A percentile compares a stretch with the other conserved stretches of the same genome.
These are phyloP conservation scores for Charaxes varanes DNA, from an alignment of 1,140 invertebrate species.

Conservation along the genomic window DNA sequence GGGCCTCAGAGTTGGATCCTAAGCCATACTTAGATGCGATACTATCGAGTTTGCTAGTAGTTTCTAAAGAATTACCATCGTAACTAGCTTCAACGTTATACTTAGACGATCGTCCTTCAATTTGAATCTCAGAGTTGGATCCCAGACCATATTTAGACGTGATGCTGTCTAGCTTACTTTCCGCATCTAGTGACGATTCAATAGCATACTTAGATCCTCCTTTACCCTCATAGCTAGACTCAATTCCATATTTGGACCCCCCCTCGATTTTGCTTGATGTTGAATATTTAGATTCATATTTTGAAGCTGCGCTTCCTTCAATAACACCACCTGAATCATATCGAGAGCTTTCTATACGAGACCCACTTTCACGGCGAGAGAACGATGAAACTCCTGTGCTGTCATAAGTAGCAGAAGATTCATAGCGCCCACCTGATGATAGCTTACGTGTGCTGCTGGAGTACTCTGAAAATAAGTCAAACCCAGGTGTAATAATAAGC, in stretches of 20 bases:
- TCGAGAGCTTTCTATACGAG: slow-evolving; percentile 41
- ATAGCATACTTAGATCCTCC: slow-evolving; percentile 30
- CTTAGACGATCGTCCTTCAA: slow-evolving; percentile 37
- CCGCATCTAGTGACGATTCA: slow-evolving; percentile 26
- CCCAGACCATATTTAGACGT: slow-evolving; percentile 43
- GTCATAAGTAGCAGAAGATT: slow-evolving; percentile 62
- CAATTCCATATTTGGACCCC: slow-evolving; percentile 46
- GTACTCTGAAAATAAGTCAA: slow-evolving; percentile 75
- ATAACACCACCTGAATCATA: slow-evolving; percentile 41
- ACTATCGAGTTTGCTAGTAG: not conserved
- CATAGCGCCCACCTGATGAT: slow-evolving; percentile 69
- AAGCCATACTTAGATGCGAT: slow-evolving; percentile 45
- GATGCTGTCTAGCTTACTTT: slow-evolving; percentile 38
- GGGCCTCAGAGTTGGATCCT: slow-evolving; percentile 34
- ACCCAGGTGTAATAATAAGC: too few relatives aligned
- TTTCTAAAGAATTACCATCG: slow-evolving; percentile 25
- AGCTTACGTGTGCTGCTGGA: slow-evolving; percentile 73
- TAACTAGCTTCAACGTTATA: slow-evolving; percentile 35
- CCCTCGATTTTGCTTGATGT: slow-evolving; percentile 38
- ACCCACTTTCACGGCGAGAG: slow-evolving; percentile 54
- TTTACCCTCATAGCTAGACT: slow-evolving; percentile 38
- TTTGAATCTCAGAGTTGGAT: slow-evolving; percentile 30
- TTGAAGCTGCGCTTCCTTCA: slow-evolving; percentile 40
- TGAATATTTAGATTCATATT: slow-evolving; percentile 54
- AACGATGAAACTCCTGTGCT: slow-evolving; percentile 42